A percentile compares a stretch with the other conserved stretches of the same genome.
phyloP scores from a whole-genome alignment of 2,888 invertebrate species.

The Tenthredo amoena region DNA sequence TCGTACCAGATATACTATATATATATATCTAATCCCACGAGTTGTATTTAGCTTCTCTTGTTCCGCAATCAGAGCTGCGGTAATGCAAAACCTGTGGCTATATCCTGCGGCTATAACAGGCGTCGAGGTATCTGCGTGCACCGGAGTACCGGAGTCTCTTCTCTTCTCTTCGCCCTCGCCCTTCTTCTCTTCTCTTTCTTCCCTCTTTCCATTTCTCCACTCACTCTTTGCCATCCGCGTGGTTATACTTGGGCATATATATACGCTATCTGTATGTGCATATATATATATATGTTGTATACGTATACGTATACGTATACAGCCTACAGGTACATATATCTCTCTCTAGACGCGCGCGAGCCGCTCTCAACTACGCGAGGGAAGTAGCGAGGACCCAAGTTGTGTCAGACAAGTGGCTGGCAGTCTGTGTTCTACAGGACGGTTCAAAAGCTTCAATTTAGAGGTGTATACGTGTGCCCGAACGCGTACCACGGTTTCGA shows the following conservation, averaged over 20 bases:
- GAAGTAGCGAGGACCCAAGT: constrained; percentile 43
- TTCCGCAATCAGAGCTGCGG: constrained; percentile 44
- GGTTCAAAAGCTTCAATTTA: not conserved
- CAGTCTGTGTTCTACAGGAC: constrained; percentile 35
- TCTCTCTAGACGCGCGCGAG: constrained; percentile 6
- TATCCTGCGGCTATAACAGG: constrained; percentile 39
- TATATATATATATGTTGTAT: not conserved
- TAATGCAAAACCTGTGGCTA: constrained; percentile 24
- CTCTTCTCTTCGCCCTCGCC: not conserved
- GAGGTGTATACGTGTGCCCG: not conserved
- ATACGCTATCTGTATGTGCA: not conserved
- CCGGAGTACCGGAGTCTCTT: constrained; percentile 1
- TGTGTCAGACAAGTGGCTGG: constrained; percentile 48
- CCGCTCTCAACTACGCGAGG: constrained; percentile 17
- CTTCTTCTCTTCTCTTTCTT: not conserved
- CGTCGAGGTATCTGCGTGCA: constrained; percentile 20
- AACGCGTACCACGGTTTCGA: not conserved
- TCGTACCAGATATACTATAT: not conserved
- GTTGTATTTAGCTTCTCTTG: constrained; percentile 42
- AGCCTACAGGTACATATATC: constrained; percentile 1
- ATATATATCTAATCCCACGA: constrained; percentile 34
- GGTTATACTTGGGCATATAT: not conserved
- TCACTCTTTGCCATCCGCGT: constrained; percentile 30
- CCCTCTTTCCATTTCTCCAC: not conserved
- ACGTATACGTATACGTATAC: not conserved